Conservation (phyloP, 2,888 invertebrate species). For the Macrosiphum euphorbiae region DNA sequence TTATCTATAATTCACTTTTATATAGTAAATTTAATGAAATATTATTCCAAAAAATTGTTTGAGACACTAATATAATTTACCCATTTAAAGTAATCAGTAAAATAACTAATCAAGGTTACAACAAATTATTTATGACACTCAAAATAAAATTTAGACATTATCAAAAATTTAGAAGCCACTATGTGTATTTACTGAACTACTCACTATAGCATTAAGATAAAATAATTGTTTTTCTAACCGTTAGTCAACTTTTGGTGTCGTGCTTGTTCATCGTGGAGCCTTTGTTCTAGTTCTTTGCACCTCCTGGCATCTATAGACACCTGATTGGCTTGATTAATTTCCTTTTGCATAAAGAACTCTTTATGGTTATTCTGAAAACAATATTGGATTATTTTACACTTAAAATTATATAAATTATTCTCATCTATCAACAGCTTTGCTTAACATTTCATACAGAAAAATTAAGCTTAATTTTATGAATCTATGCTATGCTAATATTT, state of each 20-base stretch:
- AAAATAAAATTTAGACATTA: background rate
- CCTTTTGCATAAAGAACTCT: constrained; percentile 42
- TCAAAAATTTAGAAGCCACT: background rate
- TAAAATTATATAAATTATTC: too few relatives aligned
- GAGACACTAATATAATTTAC: background rate
- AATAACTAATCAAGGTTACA: too few relatives aligned
- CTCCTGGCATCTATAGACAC: constrained; percentile 24
- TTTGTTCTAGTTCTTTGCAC: constrained; percentile 54
- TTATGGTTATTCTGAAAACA: constrained; percentile 47
- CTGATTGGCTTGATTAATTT: constrained; percentile 39
- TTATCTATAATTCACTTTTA: background rate
- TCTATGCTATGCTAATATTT: background rate
- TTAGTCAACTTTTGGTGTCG: constrained; percentile 60
- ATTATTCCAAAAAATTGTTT: background rate
- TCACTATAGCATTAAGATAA: background rate
- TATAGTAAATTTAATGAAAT: background rate
- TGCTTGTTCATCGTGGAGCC: constrained; percentile 32
- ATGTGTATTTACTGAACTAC: background rate
- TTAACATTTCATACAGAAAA: background rate
- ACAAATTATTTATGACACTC: background rate
- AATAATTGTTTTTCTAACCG: constrained; percentile 27
- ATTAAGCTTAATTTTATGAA: background rate
- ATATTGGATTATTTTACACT: background rate
- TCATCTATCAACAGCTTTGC: background rate
- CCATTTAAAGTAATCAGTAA: background rate